Conservation (phyloP, 2,888 invertebrate species). For the Steinernema carpocapsae region DNA sequence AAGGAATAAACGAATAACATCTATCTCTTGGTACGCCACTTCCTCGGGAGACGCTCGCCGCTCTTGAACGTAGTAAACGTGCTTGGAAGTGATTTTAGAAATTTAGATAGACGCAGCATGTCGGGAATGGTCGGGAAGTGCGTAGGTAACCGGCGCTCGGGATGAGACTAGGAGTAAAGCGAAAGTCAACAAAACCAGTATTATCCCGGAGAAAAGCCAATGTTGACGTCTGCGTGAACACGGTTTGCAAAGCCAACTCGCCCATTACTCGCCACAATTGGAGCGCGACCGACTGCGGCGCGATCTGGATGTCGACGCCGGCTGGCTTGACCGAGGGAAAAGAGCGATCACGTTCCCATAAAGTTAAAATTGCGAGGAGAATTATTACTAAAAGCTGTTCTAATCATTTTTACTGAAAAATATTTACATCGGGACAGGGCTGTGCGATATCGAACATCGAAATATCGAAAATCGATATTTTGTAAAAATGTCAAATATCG, state of each 20-base stretch:
- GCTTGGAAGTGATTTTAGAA: slow-evolving; percentile 3
- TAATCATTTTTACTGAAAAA: too few species aligned
- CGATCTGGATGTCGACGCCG: not conserved
- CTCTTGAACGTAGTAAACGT: slow-evolving; percentile 18
- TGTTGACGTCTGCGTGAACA: not conserved
- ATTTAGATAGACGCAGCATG: slow-evolving; percentile 12
- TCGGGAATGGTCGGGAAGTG: not conserved
- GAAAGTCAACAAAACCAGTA: slow-evolving; percentile 30
- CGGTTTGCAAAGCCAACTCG: not conserved
- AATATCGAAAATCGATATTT: too few species aligned
- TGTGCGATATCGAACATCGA: too few species aligned
- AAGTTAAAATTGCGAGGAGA: not conserved
- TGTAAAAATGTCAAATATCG: too few species aligned
- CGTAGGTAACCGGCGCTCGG: too few species aligned
- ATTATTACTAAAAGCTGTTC: too few species aligned
- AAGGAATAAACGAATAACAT: slow-evolving; percentile 20
- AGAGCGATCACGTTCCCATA: not conserved
- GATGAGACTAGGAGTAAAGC: slow-evolving; percentile 2
- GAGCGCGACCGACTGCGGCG: slow-evolving; percentile 1
- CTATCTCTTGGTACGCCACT: slow-evolving; percentile 16
- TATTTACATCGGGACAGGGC: too few species aligned
- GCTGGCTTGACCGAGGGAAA: not conserved
- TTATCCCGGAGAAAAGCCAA: not conserved
- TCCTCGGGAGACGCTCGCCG: slow-evolving; percentile 12
- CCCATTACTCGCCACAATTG: not conserved